Conservation (phyloP, 2,113 vertebrate genomes). For the Opisthocomus hoazin region DNA sequence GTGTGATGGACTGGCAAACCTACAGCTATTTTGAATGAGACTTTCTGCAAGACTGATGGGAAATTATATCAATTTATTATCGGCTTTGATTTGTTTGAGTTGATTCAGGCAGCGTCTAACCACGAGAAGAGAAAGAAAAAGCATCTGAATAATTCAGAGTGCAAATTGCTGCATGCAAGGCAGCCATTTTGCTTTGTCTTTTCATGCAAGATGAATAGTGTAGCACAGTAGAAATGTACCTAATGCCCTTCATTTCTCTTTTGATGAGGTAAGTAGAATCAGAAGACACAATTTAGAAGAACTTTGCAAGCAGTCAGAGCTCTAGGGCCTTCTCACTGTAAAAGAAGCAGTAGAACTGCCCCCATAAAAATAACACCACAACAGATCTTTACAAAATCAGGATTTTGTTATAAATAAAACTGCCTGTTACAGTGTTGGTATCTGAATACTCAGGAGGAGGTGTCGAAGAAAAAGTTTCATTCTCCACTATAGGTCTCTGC, state of each 20-base stretch:
- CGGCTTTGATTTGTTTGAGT: slow-evolving; percentile 23
- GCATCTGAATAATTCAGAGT: slow-evolving; percentile 29
- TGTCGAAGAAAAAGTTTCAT: not conserved
- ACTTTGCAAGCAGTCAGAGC: not conserved
- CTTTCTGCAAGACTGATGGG: slow-evolving; percentile 10
- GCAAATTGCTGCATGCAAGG: slow-evolving; percentile 9
- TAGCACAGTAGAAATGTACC: not conserved
- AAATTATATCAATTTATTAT: slow-evolving; percentile 41
- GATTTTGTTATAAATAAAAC: not conserved
- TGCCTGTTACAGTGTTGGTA: not conserved
- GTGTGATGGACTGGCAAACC: not conserved
- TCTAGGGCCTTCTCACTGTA: not conserved
- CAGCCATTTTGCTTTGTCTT: slow-evolving; percentile 51
- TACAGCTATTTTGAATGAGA: slow-evolving; percentile 12
- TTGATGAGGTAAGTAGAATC: not conserved
- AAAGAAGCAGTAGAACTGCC: not conserved
- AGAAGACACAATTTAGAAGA: not conserved
- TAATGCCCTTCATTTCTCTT: slow-evolving; percentile 38
- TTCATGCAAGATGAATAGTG: not conserved
- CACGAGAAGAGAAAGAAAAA: slow-evolving; percentile 8
- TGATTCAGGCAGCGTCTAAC: slow-evolving; percentile 14
- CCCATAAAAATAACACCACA: not conserved
- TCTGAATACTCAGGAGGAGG: not conserved
- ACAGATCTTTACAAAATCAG: not conserved
- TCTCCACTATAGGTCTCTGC: not conserved